Base-by-base conservation (phyloP, 2,113 vertebrate genomes). In the Sclerurus mexicanus region DNA sequence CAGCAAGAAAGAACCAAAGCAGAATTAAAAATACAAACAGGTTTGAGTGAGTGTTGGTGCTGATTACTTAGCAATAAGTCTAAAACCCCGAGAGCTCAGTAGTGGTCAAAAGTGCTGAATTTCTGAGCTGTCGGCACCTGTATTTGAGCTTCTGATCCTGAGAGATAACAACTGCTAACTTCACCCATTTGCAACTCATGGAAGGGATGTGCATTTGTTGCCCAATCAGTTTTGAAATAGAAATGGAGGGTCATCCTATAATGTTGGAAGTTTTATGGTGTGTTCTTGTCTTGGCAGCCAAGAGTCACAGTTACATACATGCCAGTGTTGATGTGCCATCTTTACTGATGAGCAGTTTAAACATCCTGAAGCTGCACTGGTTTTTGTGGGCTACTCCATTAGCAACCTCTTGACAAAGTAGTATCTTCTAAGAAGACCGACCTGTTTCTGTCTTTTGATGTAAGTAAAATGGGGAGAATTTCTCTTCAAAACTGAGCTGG, bases 111-210 rank as follows among this genome's bases (percentile, higher is more conserved):
- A 69, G 30, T 71, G 42, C 40, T 49, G 55, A 30, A 63, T 79
- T 78, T 66, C 62, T 19, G 39, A 58, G 28, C 12, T 76, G 5
- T 58, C 58, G 31, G 5, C 46, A 62, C 7, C 35, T 75, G 11
- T 6, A 3, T 27, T 79, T n/a, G 47, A 86, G 12, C 31, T 69
- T 69, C 33, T 66, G n/a, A 21, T 59, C 31, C 33, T 69, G 47
- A 55, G 46, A 46, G 21, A 21, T 9, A 71, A 23, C 23, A 23
- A 17, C 40, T 30, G 13, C 39, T 52, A 37, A 12, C 21, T 64
- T 10, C 24, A 46, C 16, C 21, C 40, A 5, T 13, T 13, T 71
- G 16, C 1, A 4, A 3, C 7, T 67, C 0, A 0, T 71, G 16
- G 33, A 33, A 78, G 10, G 15, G 6, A 12, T 69, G 7, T 64